Evolutionary conservation across 2,888 invertebrate species (phyloP), one percentile per base, ranked within the genome.

Genomic region (Drosophila borborema): DNA sequence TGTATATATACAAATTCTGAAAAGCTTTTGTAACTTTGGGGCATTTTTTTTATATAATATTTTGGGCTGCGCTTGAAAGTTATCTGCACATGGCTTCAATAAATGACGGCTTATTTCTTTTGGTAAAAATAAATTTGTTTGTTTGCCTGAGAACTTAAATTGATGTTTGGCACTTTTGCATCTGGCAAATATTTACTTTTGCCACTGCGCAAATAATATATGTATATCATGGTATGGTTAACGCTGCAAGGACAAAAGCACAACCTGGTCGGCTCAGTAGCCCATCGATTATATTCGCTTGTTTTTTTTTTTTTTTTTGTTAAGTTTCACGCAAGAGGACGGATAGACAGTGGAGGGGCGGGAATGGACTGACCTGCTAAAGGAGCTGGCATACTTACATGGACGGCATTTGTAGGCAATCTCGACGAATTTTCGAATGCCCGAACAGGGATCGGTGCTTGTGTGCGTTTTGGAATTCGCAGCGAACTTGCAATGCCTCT

Each of bases 391-490:
- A 81, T 91, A 96, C 97, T 97, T 94, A 99, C 99, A 97, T 91
- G 99, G 99, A 93, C 97, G 95, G 94, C 99, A 99, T 94, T 98
- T 98, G 94, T 98, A 99, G 86, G 97, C 97, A 79, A 99, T 97
- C 94, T 98, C 98, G 81, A 98, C 97, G 94, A 98, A 98, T 94
- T 99, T 98, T 79, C 97, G 95, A 70, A 97, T 96, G 28, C 96
- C 96, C 14, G 98, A 98, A 92, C 99, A 99, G 0, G 98, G 98
- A 94, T 99, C 98, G 51, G 96, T 96, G 49, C 64, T 74, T 91
- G 89, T 82, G 63, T 98, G 97, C 55, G 97, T 96, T 92, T 96
- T 96, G n/a, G 98, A 96, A 89, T 96, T 96, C 62, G 98, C 97
- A 92, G 96, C 96, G 92, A 99, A 96, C 92, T 97, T 97, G 94